These are phyloP conservation scores for Hexactinellida sp. DNA, from an alignment of 37 sponge, comb jelly and placozoan species.

Conservation along the genomic window DNA sequence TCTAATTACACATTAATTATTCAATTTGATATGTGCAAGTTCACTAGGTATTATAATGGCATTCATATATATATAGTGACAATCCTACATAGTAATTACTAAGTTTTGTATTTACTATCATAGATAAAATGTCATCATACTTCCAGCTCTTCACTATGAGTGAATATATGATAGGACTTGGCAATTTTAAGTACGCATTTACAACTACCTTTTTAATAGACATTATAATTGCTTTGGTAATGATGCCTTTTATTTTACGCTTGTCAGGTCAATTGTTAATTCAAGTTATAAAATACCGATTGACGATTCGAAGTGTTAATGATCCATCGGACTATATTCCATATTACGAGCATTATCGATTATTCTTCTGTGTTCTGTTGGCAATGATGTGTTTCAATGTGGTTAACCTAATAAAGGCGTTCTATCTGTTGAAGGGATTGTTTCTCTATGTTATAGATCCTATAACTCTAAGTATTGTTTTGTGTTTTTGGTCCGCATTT, in stretches of 20 bases:
- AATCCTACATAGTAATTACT: no score
- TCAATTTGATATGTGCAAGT: no score
- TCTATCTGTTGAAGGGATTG: background rate
- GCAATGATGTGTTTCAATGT: background rate
- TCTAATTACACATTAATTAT: no score
- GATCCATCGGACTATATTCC: background rate
- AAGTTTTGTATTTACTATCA: no score
- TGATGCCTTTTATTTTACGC: background rate
- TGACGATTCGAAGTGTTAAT: background rate
- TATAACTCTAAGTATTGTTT: background rate
- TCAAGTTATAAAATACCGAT: background rate
- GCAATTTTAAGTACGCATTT: background rate
- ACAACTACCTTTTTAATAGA: background rate
- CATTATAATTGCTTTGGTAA: background rate
- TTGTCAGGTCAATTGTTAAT: background rate
- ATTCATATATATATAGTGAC: no score
- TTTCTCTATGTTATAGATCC: background rate
- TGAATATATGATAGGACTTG: background rate
- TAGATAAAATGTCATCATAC: background rate
- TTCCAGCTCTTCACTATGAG: background rate
- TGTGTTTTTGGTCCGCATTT: background rate
- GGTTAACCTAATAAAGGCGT: background rate
- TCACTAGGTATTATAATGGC: no score
- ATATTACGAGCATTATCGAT: background rate
- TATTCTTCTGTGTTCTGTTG: background rate